A percentile compares a stretch with the other conserved stretches of the same genome.
Evolutionary conservation across 30 jellyfish, hydroid and myxozoan genomes (phyloP).

Genomic region (Aurelia coerulea): DNA sequence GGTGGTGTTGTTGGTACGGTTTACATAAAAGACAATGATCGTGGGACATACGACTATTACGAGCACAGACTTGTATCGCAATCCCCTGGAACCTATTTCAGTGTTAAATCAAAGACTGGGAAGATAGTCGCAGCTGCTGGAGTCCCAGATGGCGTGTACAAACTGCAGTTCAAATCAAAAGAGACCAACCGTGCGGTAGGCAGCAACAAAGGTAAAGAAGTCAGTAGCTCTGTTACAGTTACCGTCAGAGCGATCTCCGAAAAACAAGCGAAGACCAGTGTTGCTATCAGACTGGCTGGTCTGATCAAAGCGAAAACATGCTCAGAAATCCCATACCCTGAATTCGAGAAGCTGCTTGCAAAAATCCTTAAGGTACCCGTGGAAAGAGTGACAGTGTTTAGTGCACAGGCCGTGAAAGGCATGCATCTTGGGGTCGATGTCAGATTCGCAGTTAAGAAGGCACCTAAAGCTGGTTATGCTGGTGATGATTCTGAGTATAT

Average conservation of each 20-base stretch:
- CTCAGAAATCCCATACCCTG: conserved; percentile 82
- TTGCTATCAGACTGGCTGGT: conserved; percentile 92
- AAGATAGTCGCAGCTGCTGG: conserved; percentile 66
- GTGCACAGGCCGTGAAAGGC: conserved; percentile 83
- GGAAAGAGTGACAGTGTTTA: conserved; percentile 79
- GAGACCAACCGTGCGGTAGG: conserved; percentile 83
- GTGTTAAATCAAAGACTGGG: conserved; percentile 69
- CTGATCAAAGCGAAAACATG: conserved; percentile 81
- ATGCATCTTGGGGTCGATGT: conserved; percentile 96
- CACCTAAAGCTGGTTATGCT: conserved; percentile 77
- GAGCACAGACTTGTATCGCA: conserved; percentile 76
- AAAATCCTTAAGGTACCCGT: conserved; percentile 79
- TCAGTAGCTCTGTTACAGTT: conserved; percentile 75
- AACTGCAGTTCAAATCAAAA: conserved; percentile 70
- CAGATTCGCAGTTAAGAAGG: conserved; percentile 87
- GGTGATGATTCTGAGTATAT: conserved; percentile 85
- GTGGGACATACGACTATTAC: conserved; percentile 65
- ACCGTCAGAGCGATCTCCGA: conserved; percentile 84
- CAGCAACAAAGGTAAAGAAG: conserved; percentile 53
- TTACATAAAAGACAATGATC: conserved; percentile 84
- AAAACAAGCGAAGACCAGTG: conserved; percentile 85
- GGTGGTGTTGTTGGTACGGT: conserved; percentile 93
- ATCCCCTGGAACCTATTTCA: conserved; percentile 70
- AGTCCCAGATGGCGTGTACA: conserved; percentile 80
- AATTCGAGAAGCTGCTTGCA: conserved; percentile 82